These are phyloP conservation scores for Galaxea fascicularis DNA, from an alignment of 92 coral and sea anemone species.

Conservation along the genomic window DNA sequence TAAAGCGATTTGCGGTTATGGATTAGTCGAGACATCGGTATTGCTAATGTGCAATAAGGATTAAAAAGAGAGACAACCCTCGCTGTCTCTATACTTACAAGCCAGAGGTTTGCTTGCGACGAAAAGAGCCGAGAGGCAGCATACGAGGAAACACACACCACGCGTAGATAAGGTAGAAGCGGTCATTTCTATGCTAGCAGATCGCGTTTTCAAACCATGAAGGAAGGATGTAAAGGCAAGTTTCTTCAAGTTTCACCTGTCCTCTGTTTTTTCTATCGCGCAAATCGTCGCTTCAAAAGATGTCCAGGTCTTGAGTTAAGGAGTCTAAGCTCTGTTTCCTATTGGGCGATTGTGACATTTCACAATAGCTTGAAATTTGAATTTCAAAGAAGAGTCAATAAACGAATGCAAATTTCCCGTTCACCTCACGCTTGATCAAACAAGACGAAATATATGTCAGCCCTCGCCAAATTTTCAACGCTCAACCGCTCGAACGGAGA, in stretches of 20 bases:
- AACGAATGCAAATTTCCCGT: conserved; percentile 62
- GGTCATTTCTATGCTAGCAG: background rate
- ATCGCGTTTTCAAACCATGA: conserved; percentile 20
- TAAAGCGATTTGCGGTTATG: conserved; percentile 10
- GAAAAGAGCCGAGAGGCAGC: conserved; percentile 22
- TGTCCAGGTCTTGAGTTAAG: conserved; percentile 38
- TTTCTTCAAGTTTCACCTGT: conserved; percentile 31
- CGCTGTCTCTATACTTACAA: conserved; percentile 31
- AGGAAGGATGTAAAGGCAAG: background rate
- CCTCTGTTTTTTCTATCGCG: background rate
- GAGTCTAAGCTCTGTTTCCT: conserved; percentile 26
- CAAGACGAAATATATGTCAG: background rate
- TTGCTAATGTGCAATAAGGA: conserved; percentile 27
- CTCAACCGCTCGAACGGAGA: background rate
- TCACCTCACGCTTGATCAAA: conserved; percentile 29
- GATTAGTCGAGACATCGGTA: conserved; percentile 14
- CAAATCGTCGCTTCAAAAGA: conserved; percentile 31
- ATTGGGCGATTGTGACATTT: conserved; percentile 64
- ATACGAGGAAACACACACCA: background rate
- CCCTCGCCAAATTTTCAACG: background rate
- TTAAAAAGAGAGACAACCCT: conserved; percentile 18
- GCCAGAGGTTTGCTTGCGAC: conserved; percentile 30
- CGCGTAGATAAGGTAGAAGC: background rate
- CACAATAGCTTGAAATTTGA: conserved; percentile 57
- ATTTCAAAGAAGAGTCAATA: conserved; percentile 71